Percentiles rank a stretch among this genome's conserved stretches.
Evolutionary conservation across 37 sponge, comb jelly and placozoan species (phyloP).

Genomic region (Chondrosia reniformis): DNA sequence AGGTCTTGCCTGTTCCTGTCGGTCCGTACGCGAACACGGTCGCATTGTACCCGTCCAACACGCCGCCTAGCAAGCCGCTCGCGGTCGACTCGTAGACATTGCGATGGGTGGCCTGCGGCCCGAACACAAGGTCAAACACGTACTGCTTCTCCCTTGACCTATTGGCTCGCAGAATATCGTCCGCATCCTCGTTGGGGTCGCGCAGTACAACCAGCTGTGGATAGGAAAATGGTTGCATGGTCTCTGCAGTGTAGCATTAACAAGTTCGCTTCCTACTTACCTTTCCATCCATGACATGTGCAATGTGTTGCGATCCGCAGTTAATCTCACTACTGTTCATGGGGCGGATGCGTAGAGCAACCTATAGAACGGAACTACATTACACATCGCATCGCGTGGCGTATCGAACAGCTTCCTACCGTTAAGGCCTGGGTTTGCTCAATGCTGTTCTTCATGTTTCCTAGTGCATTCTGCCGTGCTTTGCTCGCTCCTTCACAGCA

Average conservation of each 20-base stretch:
- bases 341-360: conserved; percentile 83
- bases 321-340: conserved; percentile 52
- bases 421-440: too few species aligned
- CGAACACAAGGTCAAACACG: conserved; percentile 70
- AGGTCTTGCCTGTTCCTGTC: conserved; percentile 91
- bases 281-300: conserved; percentile 70
- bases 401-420: too few species aligned
- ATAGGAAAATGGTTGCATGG: not conserved
- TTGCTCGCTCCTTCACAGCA: too few species aligned
- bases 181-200: conserved; percentile 72
- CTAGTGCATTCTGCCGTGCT: too few species aligned
- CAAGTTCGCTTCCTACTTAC: conserved; percentile 11
- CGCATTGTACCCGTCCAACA: conserved; percentile 65
- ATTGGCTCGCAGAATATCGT: conserved; percentile 79
- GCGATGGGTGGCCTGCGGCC: conserved; percentile 46
- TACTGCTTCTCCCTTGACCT: conserved; percentile 70
- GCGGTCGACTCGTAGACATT: conserved; percentile 70
- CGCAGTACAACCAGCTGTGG: conserved; percentile 62
- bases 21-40: conserved; percentile 94
- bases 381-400: too few species aligned
- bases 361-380: too few species aligned
- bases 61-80: conserved; percentile 50
- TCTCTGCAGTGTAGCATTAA: too few species aligned
- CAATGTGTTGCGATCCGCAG: conserved; percentile 29
- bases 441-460: too few species aligned